Evolutionary conservation across 2,113 vertebrate genomes (phyloP).

Genomic region (Heteronetta atricapilla): DNA sequence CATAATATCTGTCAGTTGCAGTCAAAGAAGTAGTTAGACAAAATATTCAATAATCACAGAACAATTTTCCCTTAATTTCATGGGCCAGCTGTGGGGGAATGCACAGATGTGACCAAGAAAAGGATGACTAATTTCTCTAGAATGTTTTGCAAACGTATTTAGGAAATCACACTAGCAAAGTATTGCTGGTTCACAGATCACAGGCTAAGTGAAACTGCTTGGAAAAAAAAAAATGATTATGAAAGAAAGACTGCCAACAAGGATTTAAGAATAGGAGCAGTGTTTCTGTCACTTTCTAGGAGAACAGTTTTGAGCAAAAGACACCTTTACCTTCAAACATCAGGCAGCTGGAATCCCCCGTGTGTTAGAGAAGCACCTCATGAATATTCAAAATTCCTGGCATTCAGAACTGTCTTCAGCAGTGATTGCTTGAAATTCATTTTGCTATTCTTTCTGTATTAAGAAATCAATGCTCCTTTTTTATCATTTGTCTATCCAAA

Average conservation of each 20-base stretch:
- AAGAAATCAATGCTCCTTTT: conserved; percentile 64
- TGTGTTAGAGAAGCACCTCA: not conserved
- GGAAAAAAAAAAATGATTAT: not conserved
- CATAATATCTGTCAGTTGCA: not conserved
- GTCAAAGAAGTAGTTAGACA: not conserved
- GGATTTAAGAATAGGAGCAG: not conserved
- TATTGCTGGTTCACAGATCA: not conserved
- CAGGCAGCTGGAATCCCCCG: not conserved
- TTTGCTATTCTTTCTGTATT: conserved; percentile 60
- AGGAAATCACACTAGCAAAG: not conserved
- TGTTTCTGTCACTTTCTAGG: not conserved
- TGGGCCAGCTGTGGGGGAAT: not conserved
- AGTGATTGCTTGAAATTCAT: conserved; percentile 33
- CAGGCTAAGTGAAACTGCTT: not conserved
- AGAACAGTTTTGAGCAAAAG: not conserved
- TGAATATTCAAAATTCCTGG: not conserved
- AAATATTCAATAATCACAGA: not conserved
- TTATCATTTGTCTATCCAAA: conserved; percentile 62
- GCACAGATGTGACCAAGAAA: not conserved
- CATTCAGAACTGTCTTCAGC: not conserved
- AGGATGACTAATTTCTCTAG: not conserved
- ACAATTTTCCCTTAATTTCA: not conserved
- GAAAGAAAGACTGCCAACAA: not conserved
- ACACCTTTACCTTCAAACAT: not conserved
- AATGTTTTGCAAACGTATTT: not conserved